Conservation (phyloP, 2,797 vertebrate species). For the Siniperca obscura region DNA sequence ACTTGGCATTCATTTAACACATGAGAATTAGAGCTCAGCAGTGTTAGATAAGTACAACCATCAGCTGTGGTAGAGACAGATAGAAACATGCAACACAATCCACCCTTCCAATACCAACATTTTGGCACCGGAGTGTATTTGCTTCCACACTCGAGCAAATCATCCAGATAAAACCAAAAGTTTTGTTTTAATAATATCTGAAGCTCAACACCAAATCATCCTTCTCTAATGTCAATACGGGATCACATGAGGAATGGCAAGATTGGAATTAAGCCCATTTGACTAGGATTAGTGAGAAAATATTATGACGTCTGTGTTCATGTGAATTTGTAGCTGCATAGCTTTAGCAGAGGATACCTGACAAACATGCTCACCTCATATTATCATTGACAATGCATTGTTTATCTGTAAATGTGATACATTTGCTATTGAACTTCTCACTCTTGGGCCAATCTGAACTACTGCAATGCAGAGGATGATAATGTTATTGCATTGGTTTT, state of each 20-base stretch:
- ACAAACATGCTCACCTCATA: conserved; percentile 12
- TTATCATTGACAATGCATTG: neutral
- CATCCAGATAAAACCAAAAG: conserved; percentile 51
- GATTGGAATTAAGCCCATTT: conserved; percentile 12
- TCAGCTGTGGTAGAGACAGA: conserved; percentile 56
- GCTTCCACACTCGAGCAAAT: conserved; percentile 52
- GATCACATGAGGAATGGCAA: conserved; percentile 14
- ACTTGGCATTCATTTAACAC: conserved; percentile 37
- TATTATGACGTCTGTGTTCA: neutral
- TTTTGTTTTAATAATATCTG: conserved; percentile 59
- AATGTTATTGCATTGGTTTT: conserved; percentile 61
- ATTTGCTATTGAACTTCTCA: neutral
- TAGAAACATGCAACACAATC: conserved; percentile 61
- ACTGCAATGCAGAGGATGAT: conserved; percentile 47
- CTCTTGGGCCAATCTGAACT: neutral
- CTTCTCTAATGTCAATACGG: conserved; percentile 7
- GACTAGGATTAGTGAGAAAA: neutral
- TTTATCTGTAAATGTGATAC: neutral
- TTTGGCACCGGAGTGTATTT: conserved; percentile 50
- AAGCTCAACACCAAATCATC: conserved; percentile 21
- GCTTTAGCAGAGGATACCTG: conserved; percentile 11
- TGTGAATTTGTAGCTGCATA: conserved; percentile 9
- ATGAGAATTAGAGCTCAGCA: conserved; percentile 52
- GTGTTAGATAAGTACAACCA: conserved; percentile 49
- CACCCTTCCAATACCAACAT: conserved; percentile 51